phyloP scores from a whole-genome alignment of 2,113 vertebrate genomes.

The Menura novaehollandiae region DNA sequence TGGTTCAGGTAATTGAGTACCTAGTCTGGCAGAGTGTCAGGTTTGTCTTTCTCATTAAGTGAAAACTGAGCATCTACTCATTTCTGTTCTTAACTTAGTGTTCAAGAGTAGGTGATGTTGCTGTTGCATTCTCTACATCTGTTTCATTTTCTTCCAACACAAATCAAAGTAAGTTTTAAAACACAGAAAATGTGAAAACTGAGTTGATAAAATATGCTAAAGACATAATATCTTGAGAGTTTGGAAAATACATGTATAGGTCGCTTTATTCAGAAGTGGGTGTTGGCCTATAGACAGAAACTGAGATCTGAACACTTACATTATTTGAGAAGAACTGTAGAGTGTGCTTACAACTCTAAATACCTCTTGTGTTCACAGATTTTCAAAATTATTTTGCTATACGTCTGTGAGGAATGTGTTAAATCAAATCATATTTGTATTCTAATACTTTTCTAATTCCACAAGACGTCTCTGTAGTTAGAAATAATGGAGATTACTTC shows the following conservation, averaged over 20 bases:
- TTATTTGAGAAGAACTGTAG: neutral
- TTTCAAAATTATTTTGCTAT: neutral
- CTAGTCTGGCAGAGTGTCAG: neutral
- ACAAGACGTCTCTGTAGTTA: neutral
- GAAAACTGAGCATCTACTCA: neutral
- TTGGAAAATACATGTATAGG: neutral
- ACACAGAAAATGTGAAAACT: neutral
- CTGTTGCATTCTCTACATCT: neutral
- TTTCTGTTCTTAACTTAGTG: neutral
- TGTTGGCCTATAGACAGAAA: neutral
- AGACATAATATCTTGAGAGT: neutral
- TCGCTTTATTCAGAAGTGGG: neutral
- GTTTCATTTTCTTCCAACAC: neutral
- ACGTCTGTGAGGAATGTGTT: neutral
- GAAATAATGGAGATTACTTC: neutral
- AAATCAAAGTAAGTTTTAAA: neutral
- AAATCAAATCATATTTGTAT: neutral
- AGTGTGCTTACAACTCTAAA: neutral
- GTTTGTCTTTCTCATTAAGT: neutral
- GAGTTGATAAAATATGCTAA: neutral
- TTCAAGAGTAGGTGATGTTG: neutral
- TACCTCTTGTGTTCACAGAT: neutral
- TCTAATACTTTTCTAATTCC: neutral
- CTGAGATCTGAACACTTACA: neutral
- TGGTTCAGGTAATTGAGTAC: neutral